phyloP scores from a whole-genome alignment of 2,113 vertebrate species.

The Callorhinus ursinus region DNA sequence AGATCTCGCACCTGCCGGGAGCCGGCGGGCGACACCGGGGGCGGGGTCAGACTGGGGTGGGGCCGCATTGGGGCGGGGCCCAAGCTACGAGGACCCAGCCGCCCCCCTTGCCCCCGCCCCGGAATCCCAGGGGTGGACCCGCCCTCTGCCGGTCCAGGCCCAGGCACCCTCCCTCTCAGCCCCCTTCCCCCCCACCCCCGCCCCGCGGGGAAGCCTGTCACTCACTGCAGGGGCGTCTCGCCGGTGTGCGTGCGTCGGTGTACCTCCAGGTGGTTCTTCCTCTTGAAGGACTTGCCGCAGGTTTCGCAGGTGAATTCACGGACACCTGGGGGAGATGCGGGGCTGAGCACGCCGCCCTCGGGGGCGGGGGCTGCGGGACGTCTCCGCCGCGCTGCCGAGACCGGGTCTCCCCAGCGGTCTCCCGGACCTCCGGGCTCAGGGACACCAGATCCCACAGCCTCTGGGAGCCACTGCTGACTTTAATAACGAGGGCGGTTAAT shows the following conservation, averaged over 20 bases:
- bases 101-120: too few species aligned
- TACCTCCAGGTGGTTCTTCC: constrained; percentile 97
- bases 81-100: background rate
- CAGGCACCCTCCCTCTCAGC: background rate
- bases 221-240: constrained; percentile 95
- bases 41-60: background rate
- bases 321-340: constrained; percentile 83
- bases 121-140: too few species aligned
- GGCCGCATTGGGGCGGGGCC: background rate
- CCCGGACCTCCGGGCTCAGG: fast-evolving
- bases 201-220: background rate
- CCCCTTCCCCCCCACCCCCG: fast-evolving
- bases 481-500: background rate
- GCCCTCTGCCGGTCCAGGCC: background rate
- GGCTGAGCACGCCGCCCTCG: background rate
- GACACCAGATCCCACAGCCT: background rate
- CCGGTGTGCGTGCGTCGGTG: constrained; percentile 94
- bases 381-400: background rate
- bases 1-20: constrained; percentile 92
- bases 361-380: background rate
- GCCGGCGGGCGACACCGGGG: background rate
- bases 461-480: background rate
- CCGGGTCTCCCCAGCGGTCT: background rate
- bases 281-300: constrained; percentile 95
- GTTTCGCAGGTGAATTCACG: constrained; percentile 95